Evolutionary conservation across 2,888 invertebrate genomes (phyloP).

Genomic region (Microplitis manilae): DNA sequence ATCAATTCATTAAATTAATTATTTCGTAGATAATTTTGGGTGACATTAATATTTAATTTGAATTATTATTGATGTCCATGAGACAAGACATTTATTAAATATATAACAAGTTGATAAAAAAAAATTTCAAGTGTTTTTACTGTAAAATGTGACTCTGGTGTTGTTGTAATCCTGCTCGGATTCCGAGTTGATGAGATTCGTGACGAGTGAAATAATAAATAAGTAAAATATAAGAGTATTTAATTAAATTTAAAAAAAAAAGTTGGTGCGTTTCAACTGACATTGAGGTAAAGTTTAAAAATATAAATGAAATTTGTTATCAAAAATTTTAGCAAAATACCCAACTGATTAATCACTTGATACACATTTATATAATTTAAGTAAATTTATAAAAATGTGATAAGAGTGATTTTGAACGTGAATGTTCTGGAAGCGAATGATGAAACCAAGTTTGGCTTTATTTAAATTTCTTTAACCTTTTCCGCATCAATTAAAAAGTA

Average conservation of each 20-base stretch:
- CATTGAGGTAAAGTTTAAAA: conserved; percentile 25
- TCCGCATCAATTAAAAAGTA: not conserved
- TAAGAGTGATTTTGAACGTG: not conserved
- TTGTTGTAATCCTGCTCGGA: conserved; percentile 19
- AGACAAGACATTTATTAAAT: no score
- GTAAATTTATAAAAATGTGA: not conserved
- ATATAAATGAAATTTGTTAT: not conserved
- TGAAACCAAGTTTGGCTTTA: not conserved
- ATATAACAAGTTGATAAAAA: not conserved
- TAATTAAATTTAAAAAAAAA: not conserved
- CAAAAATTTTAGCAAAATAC: not conserved
- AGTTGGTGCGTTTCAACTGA: not conserved
- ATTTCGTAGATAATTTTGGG: not conserved
- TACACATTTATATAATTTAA: not conserved
- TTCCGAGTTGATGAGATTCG: conserved; percentile 8
- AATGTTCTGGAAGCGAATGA: not conserved
- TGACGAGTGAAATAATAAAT: not conserved
- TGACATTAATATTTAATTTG: not conserved
- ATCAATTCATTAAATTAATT: not conserved
- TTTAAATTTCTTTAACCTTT: not conserved
- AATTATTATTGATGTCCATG: not conserved
- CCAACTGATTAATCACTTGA: not conserved
- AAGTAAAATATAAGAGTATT: not conserved
- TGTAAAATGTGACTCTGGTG: conserved; percentile 37
- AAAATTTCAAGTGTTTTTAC: not conserved